Base-by-base conservation (phyloP, 2,888 invertebrate genomes). In the Electrophaes corylata region DNA sequence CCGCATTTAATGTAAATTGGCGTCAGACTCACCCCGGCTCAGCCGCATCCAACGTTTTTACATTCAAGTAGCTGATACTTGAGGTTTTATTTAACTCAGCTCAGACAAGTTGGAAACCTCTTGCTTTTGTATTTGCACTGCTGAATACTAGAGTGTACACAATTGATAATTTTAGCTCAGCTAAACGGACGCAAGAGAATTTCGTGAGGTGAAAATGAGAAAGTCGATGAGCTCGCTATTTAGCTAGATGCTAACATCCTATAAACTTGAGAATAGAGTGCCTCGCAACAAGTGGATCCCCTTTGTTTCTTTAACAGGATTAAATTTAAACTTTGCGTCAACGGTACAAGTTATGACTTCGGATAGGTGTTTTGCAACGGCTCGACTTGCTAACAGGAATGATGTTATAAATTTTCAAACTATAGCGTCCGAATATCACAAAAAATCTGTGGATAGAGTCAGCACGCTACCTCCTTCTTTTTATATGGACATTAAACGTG, bases 1-100 rank as follows among this genome's bases (percentile, higher is more conserved):
- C 88, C 88, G 88, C 88, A 84, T 88, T 89, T 88, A 88, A 90
- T 89, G 88, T 84, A 89, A 90, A 89, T 90, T 84, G 84, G 79
- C 81, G 81, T 79, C 81, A 82, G 76, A 70, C 71, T 71, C 71
- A 71, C 76, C 76, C 74, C 75, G 71, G 67, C 72, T 69, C 76
- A 67, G 73, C 79, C 81, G 83, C 81, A 80, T 79, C 79, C 82
- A 79, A 76, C 77, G 80, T 84, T 88, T 88, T 88, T 86, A 83
- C 81, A 87, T 86, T 86, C 84, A 86, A 88, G 87, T 84, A 84
- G 83, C 81, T 79, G 79, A 81, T 84, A 81, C 87, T 88, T 82
- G 78, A 83, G 80, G 82, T 81, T 88, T 84, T 87, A 85, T 84
- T 83, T 77, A 78, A 79, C 77, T 78, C 71, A 72, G 75, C 77